Conservation (phyloP, 2,888 invertebrate species). For the Polydrusus tereticollis region DNA sequence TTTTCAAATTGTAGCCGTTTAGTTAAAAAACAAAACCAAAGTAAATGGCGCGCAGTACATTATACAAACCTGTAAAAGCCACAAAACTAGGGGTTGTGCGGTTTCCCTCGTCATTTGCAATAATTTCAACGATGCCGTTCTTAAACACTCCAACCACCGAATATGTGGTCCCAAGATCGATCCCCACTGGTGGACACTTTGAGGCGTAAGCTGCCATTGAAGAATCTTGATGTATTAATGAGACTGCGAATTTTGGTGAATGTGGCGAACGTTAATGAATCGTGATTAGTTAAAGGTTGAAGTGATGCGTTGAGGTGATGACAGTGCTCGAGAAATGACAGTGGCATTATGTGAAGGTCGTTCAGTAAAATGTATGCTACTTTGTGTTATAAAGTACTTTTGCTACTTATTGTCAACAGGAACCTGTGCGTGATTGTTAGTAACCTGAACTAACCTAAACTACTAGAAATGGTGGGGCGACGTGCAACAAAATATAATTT, state of each 20-base stretch:
- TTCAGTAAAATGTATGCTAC: too few species aligned
- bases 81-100: slow-evolving; percentile 90
- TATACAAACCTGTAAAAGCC: slow-evolving; percentile 76
- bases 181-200: slow-evolving; percentile 43
- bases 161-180: slow-evolving; percentile 49
- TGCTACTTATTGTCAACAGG: too few species aligned
- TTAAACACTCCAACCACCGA: slow-evolving; percentile 49
- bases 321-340: too few species aligned
- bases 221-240: neutral
- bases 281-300: neutral
- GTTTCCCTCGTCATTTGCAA: slow-evolving; percentile 91
- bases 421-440: too few species aligned
- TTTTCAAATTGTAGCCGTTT: too few species aligned
- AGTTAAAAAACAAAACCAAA: too few species aligned
- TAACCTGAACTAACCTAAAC: too few species aligned
- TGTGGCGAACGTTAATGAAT: neutral
- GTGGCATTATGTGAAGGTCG: neutral
- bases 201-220: slow-evolving; percentile 38
- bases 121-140: slow-evolving; percentile 76
- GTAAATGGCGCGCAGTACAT: neutral
- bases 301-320: neutral
- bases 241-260: slow-evolving; percentile 12
- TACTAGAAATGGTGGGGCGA: too few species aligned
- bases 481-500: too few species aligned
- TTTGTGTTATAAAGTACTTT: too few species aligned